Conservation (phyloP, 2,888 invertebrate genomes). For the Tinea pellionella region DNA sequence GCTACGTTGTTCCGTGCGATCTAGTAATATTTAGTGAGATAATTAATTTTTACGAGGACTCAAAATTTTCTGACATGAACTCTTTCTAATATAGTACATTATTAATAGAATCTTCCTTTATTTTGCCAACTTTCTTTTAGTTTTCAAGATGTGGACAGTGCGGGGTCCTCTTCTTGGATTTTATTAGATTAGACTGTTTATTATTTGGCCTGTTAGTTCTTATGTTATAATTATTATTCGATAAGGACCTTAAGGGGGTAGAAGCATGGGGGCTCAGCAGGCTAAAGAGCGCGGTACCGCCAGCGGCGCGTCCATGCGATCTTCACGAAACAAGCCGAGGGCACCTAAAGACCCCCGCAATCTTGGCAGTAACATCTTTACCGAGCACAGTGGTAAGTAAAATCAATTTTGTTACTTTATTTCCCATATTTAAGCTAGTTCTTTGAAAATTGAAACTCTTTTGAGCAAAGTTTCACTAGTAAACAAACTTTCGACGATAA, state of each 20-base stretch:
- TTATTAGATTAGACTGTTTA: not conserved
- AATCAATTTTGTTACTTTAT: not conserved
- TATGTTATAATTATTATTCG: not conserved
- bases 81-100: slow-evolving; percentile 15
- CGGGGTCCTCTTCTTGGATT: slow-evolving; percentile 5
- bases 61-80: slow-evolving; percentile 21
- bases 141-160: slow-evolving; percentile 10
- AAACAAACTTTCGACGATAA: not conserved
- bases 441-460: not conserved
- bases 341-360: slow-evolving; percentile 85
- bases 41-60: slow-evolving; percentile 27
- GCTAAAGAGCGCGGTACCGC: slow-evolving; percentile 88
- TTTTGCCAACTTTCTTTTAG: slow-evolving; percentile 15
- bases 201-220: not conserved
- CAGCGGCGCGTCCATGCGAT: slow-evolving; percentile 78
- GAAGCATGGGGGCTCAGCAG: slow-evolving; percentile 91
- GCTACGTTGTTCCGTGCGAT: slow-evolving; percentile 43
- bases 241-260: not conserved
- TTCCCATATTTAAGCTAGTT: not conserved
- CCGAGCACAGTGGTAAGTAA: slow-evolving; percentile 91
- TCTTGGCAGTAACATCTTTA: slow-evolving; percentile 91
- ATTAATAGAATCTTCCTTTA: slow-evolving; percentile 16
- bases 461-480: not conserved
- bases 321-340: slow-evolving; percentile 80
- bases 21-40: slow-evolving; percentile 27